Evolutionary conservation across 2,888 invertebrate species (phyloP).

Genomic region (Thymelicus lineola): DNA sequence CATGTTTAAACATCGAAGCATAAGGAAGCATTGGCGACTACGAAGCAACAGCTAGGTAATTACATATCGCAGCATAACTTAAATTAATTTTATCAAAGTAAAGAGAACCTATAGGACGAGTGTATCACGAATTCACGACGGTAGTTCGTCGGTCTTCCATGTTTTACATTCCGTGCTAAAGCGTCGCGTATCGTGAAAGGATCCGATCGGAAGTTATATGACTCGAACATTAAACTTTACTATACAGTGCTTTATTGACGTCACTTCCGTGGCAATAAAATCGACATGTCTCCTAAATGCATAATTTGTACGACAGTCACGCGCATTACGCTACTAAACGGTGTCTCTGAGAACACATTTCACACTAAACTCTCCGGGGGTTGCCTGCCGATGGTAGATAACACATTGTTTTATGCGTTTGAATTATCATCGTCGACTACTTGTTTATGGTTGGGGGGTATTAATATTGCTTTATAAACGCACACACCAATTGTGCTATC

Average conservation of each 20-base stretch:
- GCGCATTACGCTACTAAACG: slow-evolving; percentile 83
- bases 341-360: slow-evolving; percentile 83
- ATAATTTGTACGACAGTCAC: slow-evolving; percentile 84
- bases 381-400: slow-evolving; percentile 78
- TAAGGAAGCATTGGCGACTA: background rate
- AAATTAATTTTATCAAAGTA: too few relatives aligned
- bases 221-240: slow-evolving; percentile 75
- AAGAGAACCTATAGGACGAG: too few relatives aligned
- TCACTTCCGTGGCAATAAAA: slow-evolving; percentile 83
- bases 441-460: slow-evolving; percentile 76
- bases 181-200: slow-evolving; percentile 60
- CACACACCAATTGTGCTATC: slow-evolving; percentile 60
- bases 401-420: slow-evolving; percentile 80
- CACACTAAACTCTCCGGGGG: slow-evolving; percentile 79
- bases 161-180: slow-evolving; percentile 61
- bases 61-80: too few relatives aligned
- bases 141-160: slow-evolving; percentile 41
- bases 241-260: slow-evolving; percentile 82
- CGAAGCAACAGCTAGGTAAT: too few relatives aligned
- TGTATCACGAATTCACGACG: background rate
- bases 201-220: slow-evolving; percentile 77
- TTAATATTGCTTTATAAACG: slow-evolving; percentile 80
- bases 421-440: slow-evolving; percentile 78
- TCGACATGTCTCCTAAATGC: slow-evolving; percentile 81
- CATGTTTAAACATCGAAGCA: background rate